phyloP scores from a whole-genome alignment of 2,113 vertebrate genomes.

The Phaethornis superciliosus region DNA sequence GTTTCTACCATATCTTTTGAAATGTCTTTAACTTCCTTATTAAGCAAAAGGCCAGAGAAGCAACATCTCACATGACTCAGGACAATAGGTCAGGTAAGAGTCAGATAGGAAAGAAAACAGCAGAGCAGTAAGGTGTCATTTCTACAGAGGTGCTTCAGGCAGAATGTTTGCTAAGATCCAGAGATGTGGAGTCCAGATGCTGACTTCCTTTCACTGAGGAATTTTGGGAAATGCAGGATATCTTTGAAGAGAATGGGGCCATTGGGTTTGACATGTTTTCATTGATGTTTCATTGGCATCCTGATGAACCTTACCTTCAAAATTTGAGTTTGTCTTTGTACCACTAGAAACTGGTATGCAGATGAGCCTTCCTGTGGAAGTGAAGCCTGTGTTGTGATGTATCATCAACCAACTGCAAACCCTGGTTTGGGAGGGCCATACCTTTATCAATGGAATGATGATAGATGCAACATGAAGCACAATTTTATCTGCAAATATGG shows the following conservation, averaged over 20 bases:
- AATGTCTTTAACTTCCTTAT: neutral
- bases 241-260: neutral
- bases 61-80: neutral
- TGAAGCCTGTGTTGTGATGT: constrained; percentile 98
- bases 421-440: constrained; percentile 92
- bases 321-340: neutral
- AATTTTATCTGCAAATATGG: constrained; percentile 99
- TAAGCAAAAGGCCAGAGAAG: neutral
- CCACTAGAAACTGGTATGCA: constrained; percentile 92
- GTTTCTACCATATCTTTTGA: neutral
- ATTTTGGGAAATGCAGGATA: neutral
- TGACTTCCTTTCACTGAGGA: neutral
- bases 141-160: neutral
- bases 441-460: constrained; percentile 97
- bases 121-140: neutral
- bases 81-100: neutral
- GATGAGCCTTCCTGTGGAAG: constrained; percentile 98
- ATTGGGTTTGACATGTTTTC: neutral
- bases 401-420: constrained; percentile 92
- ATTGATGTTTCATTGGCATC: neutral
- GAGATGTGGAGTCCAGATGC: neutral
- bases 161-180: neutral
- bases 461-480: constrained; percentile 99
- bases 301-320: neutral
- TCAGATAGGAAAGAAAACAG: neutral